Evolutionary conservation across 2,888 invertebrate genomes (phyloP).

Genomic region (Cantharis flavilabris): DNA sequence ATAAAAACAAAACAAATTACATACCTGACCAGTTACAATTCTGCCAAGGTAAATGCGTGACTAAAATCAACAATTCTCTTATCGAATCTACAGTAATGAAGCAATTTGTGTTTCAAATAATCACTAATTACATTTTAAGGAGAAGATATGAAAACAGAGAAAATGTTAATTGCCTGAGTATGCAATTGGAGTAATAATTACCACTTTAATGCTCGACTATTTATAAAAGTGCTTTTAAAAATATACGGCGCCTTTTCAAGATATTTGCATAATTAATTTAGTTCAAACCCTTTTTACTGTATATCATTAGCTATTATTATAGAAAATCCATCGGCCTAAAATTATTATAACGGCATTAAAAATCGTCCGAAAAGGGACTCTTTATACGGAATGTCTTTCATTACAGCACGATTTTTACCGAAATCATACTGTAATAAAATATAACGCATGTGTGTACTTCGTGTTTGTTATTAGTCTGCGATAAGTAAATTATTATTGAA

Average conservation of each 20-base stretch:
- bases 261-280: neutral
- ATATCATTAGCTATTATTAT: neutral
- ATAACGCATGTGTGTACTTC: too few species aligned
- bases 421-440: too few species aligned
- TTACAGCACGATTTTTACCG: too few species aligned
- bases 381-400: too few species aligned
- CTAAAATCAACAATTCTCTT: slow-evolving; percentile 8
- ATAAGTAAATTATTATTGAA: too few species aligned
- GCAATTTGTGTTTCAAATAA: slow-evolving; percentile 16
- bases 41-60: slow-evolving; percentile 9
- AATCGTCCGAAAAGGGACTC: too few species aligned
- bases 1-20: neutral
- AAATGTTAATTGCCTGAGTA: slow-evolving; percentile 7
- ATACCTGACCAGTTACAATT: neutral
- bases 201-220: neutral
- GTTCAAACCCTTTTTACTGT: neutral
- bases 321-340: too few species aligned
- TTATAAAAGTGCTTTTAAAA: neutral
- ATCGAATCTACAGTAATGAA: slow-evolving; percentile 16
- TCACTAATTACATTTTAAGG: slow-evolving; percentile 9
- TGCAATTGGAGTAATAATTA: slow-evolving; percentile 2
- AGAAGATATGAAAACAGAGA: slow-evolving; percentile 12
- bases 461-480: too few species aligned
- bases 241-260: neutral
- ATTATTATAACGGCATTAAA: too few species aligned